Percentiles rank a stretch among this genome's conserved stretches.
phyloP scores from a whole-genome alignment of 2,113 vertebrate species.

The Perca schrenkii region DNA sequence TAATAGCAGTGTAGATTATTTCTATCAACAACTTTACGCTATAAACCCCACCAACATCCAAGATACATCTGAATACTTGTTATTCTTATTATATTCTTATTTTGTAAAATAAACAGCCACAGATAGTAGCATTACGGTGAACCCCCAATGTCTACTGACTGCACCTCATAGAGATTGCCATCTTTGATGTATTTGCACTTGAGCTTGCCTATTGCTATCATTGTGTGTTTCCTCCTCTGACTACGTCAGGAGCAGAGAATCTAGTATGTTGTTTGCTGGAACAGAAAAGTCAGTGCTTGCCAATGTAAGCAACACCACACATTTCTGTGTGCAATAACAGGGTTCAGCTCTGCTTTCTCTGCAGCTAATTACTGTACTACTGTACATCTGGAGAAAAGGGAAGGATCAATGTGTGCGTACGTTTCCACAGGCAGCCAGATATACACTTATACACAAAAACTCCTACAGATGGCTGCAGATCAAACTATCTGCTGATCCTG shows the following conservation, averaged over 20 bases:
- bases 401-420: conserved; percentile 36
- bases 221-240: not conserved
- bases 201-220: not conserved
- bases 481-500: conserved; percentile 43
- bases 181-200: not conserved
- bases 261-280: conserved; percentile 5
- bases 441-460: conserved; percentile 28
- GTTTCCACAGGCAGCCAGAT: conserved; percentile 32
- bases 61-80: not conserved
- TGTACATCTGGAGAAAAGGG: conserved; percentile 55
- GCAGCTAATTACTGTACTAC: conserved; percentile 52
- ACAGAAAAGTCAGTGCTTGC: conserved; percentile 19
- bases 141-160: not conserved
- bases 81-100: not conserved
- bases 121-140: not conserved
- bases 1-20: not conserved
- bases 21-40: not conserved
- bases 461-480: conserved; percentile 52
- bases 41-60: not conserved
- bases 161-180: not conserved
- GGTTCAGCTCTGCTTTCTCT: conserved; percentile 38
- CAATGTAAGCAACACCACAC: conserved; percentile 7
- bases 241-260: not conserved
- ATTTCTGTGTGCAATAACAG: conserved; percentile 35
- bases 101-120: not conserved